These are phyloP conservation scores for Chydorus sphaericus DNA, from an alignment of 2,888 invertebrate genomes.

Conservation along the genomic window DNA sequence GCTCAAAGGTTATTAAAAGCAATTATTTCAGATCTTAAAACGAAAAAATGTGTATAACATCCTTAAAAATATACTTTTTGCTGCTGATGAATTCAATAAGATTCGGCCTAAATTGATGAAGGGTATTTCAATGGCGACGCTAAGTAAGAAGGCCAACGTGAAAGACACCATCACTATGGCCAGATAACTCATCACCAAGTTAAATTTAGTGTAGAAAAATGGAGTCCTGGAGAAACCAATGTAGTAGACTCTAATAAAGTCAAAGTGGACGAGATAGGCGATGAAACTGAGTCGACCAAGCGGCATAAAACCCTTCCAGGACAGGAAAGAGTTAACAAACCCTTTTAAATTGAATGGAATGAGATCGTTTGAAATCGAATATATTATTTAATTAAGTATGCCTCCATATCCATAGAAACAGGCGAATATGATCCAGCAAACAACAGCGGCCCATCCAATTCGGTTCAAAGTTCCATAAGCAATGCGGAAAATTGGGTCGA, in stretches of 20 bases:
- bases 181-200: background rate
- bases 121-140: background rate
- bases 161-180: background rate
- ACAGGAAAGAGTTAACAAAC: constrained; percentile 64
- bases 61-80: too few species aligned
- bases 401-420: constrained; percentile 51
- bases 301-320: constrained; percentile 69
- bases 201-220: background rate
- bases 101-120: background rate
- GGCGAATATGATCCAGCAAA: constrained; percentile 64
- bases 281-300: constrained; percentile 86
- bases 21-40: too few species aligned
- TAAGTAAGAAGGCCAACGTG: background rate
- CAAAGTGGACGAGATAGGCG: constrained; percentile 50
- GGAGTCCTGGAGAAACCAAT: background rate
- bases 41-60: too few species aligned
- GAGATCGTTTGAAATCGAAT: too few species aligned
- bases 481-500: constrained; percentile 53
- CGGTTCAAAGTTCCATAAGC: constrained; percentile 68
- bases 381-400: too few species aligned
- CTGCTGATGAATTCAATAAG: too few species aligned
- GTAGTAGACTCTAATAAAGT: background rate
- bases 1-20: too few species aligned
- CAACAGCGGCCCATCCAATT: constrained; percentile 56
- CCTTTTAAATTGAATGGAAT: too few species aligned